Base-by-base conservation (phyloP, 2,113 vertebrate genomes). In the Megaleporinus macrocephalus region DNA sequence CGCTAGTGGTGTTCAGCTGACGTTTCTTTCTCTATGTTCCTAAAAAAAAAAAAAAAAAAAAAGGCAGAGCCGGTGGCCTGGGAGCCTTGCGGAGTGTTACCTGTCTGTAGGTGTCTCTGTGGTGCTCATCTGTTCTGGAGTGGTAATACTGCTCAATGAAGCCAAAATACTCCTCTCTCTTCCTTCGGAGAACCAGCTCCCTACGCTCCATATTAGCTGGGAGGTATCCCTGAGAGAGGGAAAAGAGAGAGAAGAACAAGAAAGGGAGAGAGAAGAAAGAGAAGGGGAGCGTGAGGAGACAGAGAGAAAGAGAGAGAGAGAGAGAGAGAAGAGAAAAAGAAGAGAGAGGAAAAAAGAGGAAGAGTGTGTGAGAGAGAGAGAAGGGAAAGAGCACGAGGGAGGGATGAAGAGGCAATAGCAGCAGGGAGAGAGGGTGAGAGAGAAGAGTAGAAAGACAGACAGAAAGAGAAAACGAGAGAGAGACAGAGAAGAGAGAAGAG, bases 61-160 rank as follows among this genome's bases (percentile, higher is more conserved):
- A n/a, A n/a, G n/a, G n/a, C n/a, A n/a, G n/a, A n/a, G n/a, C n/a
- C 20, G 18, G 22, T 5, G 14, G 66, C 66, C 33, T 24, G 66
- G n/a, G 22, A 41, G 33, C 20, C 22, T 2, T 44, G 59, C 4
- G 14, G 27, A 20, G 44, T 51, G 7, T 44, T 82, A 99, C 98
- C 96, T 99, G 98, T 89, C 98, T 90, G 92, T 99, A 99, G 13
- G 98, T 99, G 89, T 99, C 98, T 85, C 96, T 96, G 85, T 97
- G 96, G 86, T 98, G 95, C 53, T 99, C 98, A 57, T 99, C 98
- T 4, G 96, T 98, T 57, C 98, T 93, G 89, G 98, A 99, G 90
- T 97, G 95, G n/a, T 99, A 99, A 94, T 99, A 99, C 95, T 99
- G 98, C 89, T 99, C 95, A 30, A 99, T 99, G 90, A 99, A 99